These are phyloP conservation scores for Stichodactyla helianthus DNA, from an alignment of 64 coral and sea anemone genomes.

Conservation along the genomic window DNA sequence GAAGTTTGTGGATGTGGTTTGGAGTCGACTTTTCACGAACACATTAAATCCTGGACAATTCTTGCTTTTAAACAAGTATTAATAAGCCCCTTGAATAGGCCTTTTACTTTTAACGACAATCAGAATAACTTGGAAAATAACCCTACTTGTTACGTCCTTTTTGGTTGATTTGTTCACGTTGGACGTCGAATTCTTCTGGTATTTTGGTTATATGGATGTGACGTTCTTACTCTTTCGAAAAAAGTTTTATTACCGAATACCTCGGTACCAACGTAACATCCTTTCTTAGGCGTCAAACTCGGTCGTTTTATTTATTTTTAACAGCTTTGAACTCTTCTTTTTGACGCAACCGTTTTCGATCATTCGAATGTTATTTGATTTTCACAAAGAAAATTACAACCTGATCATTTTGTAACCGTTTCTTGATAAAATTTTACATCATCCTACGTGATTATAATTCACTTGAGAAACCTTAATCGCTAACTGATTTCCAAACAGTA, in stretches of 20 bases:
- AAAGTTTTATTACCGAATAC: conserved; percentile 13
- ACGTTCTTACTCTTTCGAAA: background rate
- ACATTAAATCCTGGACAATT: background rate
- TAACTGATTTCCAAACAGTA: background rate
- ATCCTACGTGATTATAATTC: background rate
- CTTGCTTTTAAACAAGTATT: background rate
- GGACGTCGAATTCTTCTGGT: background rate
- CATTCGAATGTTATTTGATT: background rate
- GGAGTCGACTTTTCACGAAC: background rate
- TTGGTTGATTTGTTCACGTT: background rate
- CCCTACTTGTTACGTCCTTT: background rate
- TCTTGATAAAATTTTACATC: background rate
- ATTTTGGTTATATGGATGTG: conserved; percentile 6
- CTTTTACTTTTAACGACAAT: background rate
- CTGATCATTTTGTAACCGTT: background rate
- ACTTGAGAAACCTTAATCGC: conserved; percentile 6
- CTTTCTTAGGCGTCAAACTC: background rate
- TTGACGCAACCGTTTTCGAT: background rate
- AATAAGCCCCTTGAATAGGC: background rate
- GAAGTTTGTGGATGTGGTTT: conserved; percentile 13
- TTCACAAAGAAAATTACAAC: background rate
- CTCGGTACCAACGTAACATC: background rate
- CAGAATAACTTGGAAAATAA: background rate
- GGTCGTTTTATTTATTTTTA: background rate
- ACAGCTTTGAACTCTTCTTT: background rate